Evolutionary conservation across 2,888 invertebrate species (phyloP).

Genomic region (Plagiodera versicolora): DNA sequence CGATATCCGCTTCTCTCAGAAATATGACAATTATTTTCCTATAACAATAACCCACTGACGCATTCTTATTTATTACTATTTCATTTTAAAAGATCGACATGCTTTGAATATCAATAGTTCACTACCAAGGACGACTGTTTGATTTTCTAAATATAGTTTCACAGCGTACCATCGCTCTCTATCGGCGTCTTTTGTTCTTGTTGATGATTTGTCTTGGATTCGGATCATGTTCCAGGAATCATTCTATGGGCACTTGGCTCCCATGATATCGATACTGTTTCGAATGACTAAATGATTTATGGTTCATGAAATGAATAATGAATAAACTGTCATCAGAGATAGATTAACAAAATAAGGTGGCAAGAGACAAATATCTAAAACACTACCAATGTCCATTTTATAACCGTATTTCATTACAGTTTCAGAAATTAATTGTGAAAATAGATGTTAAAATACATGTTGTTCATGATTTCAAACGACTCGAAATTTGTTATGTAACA

Average conservation of each 20-base stretch:
- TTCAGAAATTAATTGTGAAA: too few species aligned
- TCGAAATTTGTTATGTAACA: too few species aligned
- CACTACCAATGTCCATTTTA: too few species aligned
- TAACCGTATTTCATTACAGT: too few species aligned
- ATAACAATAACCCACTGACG: slow-evolving; percentile 22
- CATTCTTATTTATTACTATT: slow-evolving; percentile 27
- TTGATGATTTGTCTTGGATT: slow-evolving; percentile 12
- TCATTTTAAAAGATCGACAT: slow-evolving; percentile 25
- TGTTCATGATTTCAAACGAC: too few species aligned
- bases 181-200: slow-evolving; percentile 17
- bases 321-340: neutral
- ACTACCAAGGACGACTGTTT: slow-evolving; percentile 21
- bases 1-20: slow-evolving; percentile 33
- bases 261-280: neutral
- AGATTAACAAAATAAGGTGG: too few species aligned
- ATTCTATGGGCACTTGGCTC: neutral
- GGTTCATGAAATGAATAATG: neutral
- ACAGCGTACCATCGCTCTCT: slow-evolving; percentile 15
- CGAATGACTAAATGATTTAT: neutral
- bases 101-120: slow-evolving; percentile 24
- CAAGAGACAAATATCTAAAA: too few species aligned
- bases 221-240: slow-evolving; percentile 9
- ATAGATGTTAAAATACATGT: too few species aligned
- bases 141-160: slow-evolving; percentile 18
- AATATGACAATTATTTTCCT: slow-evolving; percentile 22